Conservation (phyloP, 1,140 invertebrate genomes). For the Diabrotica undecimpunctata region DNA sequence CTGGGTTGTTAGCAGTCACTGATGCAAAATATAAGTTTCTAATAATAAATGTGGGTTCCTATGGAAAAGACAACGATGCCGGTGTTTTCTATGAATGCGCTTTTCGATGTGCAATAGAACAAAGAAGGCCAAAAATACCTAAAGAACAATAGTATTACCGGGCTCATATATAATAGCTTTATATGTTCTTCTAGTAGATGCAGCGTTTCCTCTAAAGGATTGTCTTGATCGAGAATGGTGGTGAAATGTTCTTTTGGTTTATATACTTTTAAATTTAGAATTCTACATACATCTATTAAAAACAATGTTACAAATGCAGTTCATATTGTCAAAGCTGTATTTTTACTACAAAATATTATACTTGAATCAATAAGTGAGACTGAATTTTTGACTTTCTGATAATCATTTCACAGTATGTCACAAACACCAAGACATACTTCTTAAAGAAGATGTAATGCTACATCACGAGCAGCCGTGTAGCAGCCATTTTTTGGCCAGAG, state of each 20-base stretch:
- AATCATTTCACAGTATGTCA: too few species aligned
- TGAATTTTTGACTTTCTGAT: too few species aligned
- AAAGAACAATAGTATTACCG: conserved; percentile 14
- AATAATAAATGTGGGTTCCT: conserved; percentile 23
- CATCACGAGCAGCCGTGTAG: too few species aligned
- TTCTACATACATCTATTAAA: conserved; percentile 27
- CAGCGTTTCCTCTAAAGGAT: conserved; percentile 46
- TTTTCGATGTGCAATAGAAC: conserved; percentile 11
- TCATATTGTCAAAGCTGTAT: conserved; percentile 25
- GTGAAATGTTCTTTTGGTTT: conserved; percentile 51
- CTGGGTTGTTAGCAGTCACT: conserved; percentile 17
- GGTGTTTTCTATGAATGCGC: conserved; percentile 14
- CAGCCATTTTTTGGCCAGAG: too few species aligned
- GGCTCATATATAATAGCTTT: conserved; percentile 14
- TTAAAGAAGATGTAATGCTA: too few species aligned
- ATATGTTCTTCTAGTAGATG: conserved; percentile 43
- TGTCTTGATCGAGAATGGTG: conserved; percentile 43
- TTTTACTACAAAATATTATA: background rate
- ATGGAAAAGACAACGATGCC: conserved; percentile 28
- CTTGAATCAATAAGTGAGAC: too few species aligned
- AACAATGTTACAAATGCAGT: conserved; percentile 29
- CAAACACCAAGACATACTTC: too few species aligned
- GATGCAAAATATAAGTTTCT: conserved; percentile 28
- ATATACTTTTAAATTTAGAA: conserved; percentile 34
- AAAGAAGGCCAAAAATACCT: conserved; percentile 12